Base-by-base conservation (phyloP, 2,113 vertebrate genomes). In the Alces alces region DNA sequence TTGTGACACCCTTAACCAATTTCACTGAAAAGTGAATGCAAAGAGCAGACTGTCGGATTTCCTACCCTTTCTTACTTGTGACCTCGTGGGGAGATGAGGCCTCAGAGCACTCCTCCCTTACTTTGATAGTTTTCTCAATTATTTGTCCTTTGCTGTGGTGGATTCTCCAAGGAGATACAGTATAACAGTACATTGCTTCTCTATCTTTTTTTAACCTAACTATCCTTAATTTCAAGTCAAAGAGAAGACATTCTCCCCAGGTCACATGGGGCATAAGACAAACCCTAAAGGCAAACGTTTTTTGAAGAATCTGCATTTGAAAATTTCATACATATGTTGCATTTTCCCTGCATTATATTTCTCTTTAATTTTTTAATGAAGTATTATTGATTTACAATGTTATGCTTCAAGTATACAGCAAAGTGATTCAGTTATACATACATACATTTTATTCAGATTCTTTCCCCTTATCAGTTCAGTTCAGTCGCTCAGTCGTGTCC, bases 281-380 rank as follows among this genome's bases (percentile, higher is more conserved):
- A 89, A 79, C 27, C 3, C 19, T 64, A 60, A 54, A 52, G 17
- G 15, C 13, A 80, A 94, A 86, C 5, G 8, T 55, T 73, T 47
- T 91, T 89, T 66, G 79, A 78, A 89, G 43, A 54, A 60, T 47
- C 55, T 92, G 86, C 39, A 82, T 87, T 25, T 70, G 10, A 73
- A 87, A 87, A 61, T 66, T 70, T 50, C 57, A 21, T 91, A 4
- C 8, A 30, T 43, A 36, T 58, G 54, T 86, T 87, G 2, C 27
- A 43, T 95, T 86, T 7, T 91, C 28, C 23, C 47, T 95, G 1
- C 33, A 17, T 87, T 61, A 27, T 79, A 94, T 52, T 47, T 93
- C 50, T 92, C 43, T 58, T 50, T 23, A 54, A n/a, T 23, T 52
- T 82, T 82, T 52, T n/a, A 52, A 7, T 82, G 47, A 82, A 54